These are phyloP conservation scores for Monopterus albus DNA, from an alignment of 2,113 vertebrate genomes.

Conservation along the genomic window DNA sequence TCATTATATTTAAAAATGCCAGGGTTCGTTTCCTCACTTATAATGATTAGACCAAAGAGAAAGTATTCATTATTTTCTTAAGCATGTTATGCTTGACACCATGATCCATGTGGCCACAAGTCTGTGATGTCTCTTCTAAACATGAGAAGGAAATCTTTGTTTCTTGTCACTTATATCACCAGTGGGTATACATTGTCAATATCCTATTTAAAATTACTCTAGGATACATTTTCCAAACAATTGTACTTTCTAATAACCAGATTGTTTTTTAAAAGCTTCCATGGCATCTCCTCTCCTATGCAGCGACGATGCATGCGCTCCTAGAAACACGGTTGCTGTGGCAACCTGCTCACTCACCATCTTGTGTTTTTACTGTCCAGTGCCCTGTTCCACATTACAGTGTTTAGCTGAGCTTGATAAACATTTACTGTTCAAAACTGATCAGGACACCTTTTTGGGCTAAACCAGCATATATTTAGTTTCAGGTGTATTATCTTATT, in stretches of 20 bases:
- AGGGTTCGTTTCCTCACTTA: conserved; percentile 33
- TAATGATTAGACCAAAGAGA: conserved; percentile 49
- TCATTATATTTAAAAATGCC: conserved; percentile 68
- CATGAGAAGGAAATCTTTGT: conserved; percentile 37
- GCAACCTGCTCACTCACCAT: conserved; percentile 83
- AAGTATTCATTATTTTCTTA: conserved; percentile 60
- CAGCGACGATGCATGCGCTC: conserved; percentile 71
- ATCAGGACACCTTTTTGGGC: conserved; percentile 14
- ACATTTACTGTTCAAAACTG: conserved; percentile 39
- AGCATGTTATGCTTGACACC: conserved; percentile 32
- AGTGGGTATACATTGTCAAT: neutral
- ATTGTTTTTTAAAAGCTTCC: conserved; percentile 35
- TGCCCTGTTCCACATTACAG: conserved; percentile 71
- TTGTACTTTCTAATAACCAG: conserved; percentile 20
- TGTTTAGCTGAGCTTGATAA: conserved; percentile 67
- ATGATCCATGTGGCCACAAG: conserved; percentile 54
- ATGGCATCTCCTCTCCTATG: conserved; percentile 73
- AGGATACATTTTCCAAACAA: neutral
- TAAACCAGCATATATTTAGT: conserved; percentile 12
- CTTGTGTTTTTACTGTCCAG: conserved; percentile 82
- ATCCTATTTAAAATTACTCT: neutral
- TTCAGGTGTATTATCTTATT: neutral
- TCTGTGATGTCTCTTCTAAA: conserved; percentile 29
- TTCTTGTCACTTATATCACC: conserved; percentile 6
- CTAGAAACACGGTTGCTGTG: conserved; percentile 82